These are phyloP conservation scores for Bubo blakistoni DNA, from an alignment of 2,113 vertebrate species.

Conservation along the genomic window DNA sequence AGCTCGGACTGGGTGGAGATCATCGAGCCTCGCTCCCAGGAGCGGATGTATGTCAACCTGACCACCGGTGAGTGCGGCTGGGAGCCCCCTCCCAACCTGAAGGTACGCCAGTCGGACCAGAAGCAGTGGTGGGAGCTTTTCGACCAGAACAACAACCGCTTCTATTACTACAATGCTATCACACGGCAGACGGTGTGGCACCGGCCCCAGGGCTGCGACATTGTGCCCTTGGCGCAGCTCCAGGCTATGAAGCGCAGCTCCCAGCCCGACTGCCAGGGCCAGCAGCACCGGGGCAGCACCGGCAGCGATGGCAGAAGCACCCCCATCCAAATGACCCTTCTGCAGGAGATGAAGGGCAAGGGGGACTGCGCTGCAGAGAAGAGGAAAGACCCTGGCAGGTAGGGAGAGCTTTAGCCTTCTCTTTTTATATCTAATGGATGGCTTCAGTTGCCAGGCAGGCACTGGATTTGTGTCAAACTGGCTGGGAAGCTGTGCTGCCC, in stretches of 20 bases:
- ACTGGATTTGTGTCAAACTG: background rate
- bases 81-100: slow-evolving; percentile 79
- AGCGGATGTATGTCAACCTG: slow-evolving; percentile 89
- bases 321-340: slow-evolving; percentile 2
- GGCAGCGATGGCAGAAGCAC: slow-evolving; percentile 57
- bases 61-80: slow-evolving; percentile 85
- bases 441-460: background rate
- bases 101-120: slow-evolving; percentile 82
- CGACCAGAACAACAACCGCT: slow-evolving; percentile 84
- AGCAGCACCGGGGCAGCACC: slow-evolving; percentile 26
- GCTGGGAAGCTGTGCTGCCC: background rate
- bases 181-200: slow-evolving; percentile 86
- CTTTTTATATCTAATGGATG: rapidly evolving
- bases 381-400: slow-evolving; percentile 80
- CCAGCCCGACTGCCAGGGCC: slow-evolving; percentile 60
- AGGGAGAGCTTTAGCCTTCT: background rate
- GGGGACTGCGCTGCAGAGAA: slow-evolving; percentile 36
- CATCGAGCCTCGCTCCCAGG: slow-evolving; percentile 85
- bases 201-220: slow-evolving; percentile 84
- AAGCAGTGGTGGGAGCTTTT: slow-evolving; percentile 94
- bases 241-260: slow-evolving; percentile 84
- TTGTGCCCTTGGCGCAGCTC: slow-evolving; percentile 86
- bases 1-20: slow-evolving; percentile 92
- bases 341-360: slow-evolving; percentile 64
- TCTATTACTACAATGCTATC: slow-evolving; percentile 90